A percentile compares a stretch with the other conserved stretches of the same genome.
Evolutionary conservation across 2,797 vertebrate genomes (phyloP).

Genomic region (Epinephelus awoara): DNA sequence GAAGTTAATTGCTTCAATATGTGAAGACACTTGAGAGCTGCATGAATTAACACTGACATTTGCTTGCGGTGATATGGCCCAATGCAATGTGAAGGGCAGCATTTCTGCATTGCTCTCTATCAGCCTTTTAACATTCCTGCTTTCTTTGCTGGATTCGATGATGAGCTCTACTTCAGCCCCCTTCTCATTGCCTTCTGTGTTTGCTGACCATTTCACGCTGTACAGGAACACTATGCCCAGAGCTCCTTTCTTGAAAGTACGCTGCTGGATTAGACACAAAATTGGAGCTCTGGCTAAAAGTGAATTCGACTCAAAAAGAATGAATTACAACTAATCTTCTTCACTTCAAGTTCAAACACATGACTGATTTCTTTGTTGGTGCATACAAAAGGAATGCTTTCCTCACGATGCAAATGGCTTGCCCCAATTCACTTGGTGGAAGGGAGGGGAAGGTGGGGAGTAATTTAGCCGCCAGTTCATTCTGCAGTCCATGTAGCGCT

Average conservation of each 20-base stretch:
- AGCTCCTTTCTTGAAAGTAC: not conserved
- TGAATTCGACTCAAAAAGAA: not conserved
- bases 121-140: not conserved
- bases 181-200: not conserved
- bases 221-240: not conserved
- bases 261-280: not conserved
- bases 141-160: constrained; percentile 10
- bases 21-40: constrained; percentile 5
- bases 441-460: not conserved
- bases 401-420: not conserved
- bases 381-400: not conserved
- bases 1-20: constrained; percentile 5
- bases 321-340: not conserved
- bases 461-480: not conserved
- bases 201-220: not conserved
- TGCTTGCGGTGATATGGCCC: not conserved
- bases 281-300: not conserved
- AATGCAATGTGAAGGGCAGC: not conserved
- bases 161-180: not conserved
- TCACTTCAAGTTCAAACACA: not conserved
- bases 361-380: not conserved
- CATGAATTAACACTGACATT: constrained; percentile 13
- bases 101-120: not conserved
- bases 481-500: not conserved
- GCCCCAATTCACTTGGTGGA: not conserved